Conservation (phyloP, 2,888 invertebrate species). For the Dasypogon diadema region DNA sequence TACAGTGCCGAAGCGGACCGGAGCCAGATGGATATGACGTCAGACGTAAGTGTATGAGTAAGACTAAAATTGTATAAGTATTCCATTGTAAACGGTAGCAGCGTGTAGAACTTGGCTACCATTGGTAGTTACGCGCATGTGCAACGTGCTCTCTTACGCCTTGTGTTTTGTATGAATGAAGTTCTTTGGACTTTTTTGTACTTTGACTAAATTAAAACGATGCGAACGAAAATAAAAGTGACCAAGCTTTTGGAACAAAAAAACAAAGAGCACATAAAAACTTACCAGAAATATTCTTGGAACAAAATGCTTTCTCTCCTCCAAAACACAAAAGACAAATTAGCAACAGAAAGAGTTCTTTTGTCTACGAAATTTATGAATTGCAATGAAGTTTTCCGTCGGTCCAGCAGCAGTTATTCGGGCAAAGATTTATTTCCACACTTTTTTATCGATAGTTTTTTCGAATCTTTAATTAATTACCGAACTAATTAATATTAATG, state of each 20-base stretch:
- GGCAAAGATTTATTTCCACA: slow-evolving; percentile 26
- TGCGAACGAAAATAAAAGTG: neutral
- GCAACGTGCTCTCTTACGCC: neutral
- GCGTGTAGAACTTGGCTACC: slow-evolving; percentile 24
- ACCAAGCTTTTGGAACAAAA: neutral
- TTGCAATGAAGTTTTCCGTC: neutral
- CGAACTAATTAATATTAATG: slow-evolving; percentile 49
- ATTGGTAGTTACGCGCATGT: slow-evolving; percentile 49
- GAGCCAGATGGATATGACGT: slow-evolving; percentile 1
- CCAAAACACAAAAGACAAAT: slow-evolving; percentile 3
- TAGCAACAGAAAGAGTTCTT: slow-evolving; percentile 8
- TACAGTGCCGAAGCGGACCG: neutral
- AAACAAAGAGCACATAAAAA: neutral
- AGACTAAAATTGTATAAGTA: neutral
- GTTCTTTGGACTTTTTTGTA: neutral
- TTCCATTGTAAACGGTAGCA: slow-evolving; percentile 45
- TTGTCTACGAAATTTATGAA: neutral
- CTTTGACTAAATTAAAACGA: neutral
- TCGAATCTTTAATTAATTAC: slow-evolving; percentile 37
- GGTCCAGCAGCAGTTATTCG: neutral
- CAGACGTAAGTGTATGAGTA: slow-evolving; percentile 18
- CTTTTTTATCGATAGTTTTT: neutral
- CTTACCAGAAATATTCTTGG: neutral
- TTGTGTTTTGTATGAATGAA: too few species aligned
- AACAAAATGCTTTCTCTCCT: neutral